phyloP scores from a whole-genome alignment of 2,113 vertebrate genomes.

The Mastomys natalensis region DNA sequence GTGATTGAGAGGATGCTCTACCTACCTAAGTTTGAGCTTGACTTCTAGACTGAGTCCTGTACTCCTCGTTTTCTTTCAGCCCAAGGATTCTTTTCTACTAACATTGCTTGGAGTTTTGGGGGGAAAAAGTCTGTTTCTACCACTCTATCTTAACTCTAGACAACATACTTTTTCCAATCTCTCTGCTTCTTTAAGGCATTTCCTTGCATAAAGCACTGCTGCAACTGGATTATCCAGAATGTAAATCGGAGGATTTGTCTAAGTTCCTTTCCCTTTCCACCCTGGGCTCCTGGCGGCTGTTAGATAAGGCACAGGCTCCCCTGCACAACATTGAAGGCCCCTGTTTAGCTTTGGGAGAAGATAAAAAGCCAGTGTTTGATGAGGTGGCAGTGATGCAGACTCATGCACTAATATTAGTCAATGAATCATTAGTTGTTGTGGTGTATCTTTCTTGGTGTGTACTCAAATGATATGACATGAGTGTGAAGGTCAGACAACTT shows the following conservation, averaged over 20 bases:
- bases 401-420: not conserved
- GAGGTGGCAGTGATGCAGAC: not conserved
- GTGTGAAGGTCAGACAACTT: not conserved
- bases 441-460: not conserved
- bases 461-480: no score
- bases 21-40: not conserved
- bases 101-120: not conserved
- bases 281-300: not conserved
- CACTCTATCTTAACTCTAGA: not conserved
- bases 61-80: not conserved
- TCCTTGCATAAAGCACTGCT: not conserved
- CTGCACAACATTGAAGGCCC: not conserved
- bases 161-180: not conserved
- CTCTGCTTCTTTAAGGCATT: not conserved
- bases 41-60: not conserved
- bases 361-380: not conserved
- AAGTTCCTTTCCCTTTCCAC: not conserved
- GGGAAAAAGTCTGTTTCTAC: not conserved
- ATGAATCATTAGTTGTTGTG: not conserved
- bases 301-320: not conserved
- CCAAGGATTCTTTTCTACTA: not conserved
- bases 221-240: slow-evolving; percentile 6
- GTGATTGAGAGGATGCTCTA: not conserved
- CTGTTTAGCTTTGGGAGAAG: not conserved
- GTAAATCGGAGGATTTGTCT: not conserved